Evolutionary conservation across 2,888 invertebrate species (phyloP), one percentile per base, ranked within the genome.

Genomic region (Thyatira batis): DNA sequence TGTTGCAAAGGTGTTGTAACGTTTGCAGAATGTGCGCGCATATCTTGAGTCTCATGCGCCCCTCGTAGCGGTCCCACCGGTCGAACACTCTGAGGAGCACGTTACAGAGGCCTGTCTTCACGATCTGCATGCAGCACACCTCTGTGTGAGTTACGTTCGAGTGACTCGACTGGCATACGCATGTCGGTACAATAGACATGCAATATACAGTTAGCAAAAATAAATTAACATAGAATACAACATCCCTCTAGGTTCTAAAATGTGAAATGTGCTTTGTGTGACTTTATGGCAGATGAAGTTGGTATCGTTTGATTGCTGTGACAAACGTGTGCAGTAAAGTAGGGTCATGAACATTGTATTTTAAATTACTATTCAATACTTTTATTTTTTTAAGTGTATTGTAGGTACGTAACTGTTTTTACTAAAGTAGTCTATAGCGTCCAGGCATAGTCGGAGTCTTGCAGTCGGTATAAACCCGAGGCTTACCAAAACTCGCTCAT

Each of bases 381-480:
- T 51, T 33, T 33, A 51, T 52, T 52, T 52, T 43, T 54, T 60
- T 58, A 62, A 39, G 13, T 27, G 51, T 61, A 58, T n/a, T n/a
- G n/a, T n/a, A n/a, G n/a, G n/a, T 57, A 85, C 89, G 87, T 82
- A 89, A 92, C 95, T 94, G 85, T 94, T 94, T 85, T 93, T 94
- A 67, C 95, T 95, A 67, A 95, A 93, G 79, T 94, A 93, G 76
- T 93, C 94, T 60, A 95, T 92, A 57, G 94, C 94, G 70, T 95
- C 95, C 54, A 95, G 87, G 53, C 95, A 93, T 13, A 94, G 89
- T 55, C 94, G 93, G 28, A 95, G 84, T 68, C 94, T 93, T 53
- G 93, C 89, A 43, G 93, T 93, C 27, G 94, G 94, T 59, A 93
- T 92, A 69, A 92, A 93, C 45, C 94, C 94, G 58, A 94, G 85